Evolutionary conservation across 2,797 vertebrate species (phyloP).

Genomic region (Sciurus carolinensis): DNA sequence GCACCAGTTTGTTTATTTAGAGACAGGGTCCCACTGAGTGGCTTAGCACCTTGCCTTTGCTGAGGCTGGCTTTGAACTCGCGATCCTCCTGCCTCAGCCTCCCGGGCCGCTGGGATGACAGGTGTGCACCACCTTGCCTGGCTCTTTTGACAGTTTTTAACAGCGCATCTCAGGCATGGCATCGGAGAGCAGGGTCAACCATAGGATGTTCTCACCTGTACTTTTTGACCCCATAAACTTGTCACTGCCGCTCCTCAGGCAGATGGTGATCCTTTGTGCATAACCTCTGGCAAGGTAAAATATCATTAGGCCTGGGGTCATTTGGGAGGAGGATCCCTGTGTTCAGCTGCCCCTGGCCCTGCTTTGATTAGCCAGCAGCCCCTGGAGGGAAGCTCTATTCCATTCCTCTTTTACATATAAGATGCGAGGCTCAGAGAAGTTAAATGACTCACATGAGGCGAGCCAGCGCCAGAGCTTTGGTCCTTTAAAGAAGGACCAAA

Average conservation of each 20-base stretch:
- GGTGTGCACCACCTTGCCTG: rapidly evolving
- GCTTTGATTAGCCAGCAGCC: not conserved
- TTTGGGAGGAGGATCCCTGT: not conserved
- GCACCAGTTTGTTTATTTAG: too few species aligned
- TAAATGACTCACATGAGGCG: not conserved
- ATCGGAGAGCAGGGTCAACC: rapidly evolving
- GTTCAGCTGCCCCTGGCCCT: not conserved
- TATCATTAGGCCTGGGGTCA: not conserved
- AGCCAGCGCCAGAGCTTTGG: not conserved
- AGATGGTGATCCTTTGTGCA: not conserved
- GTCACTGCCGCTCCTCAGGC: not conserved
- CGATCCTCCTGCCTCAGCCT: too few species aligned
- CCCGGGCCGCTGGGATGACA: too few species aligned
- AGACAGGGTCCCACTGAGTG: too few species aligned
- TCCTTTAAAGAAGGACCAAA: constrained; percentile 37
- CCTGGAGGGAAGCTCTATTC: not conserved
- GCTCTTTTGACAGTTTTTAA: not conserved
- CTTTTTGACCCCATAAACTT: not conserved
- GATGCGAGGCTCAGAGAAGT: not conserved
- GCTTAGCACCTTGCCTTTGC: too few species aligned
- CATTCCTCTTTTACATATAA: not conserved
- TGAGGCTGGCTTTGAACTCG: too few species aligned
- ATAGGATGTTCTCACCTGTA: not conserved
- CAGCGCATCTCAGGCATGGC: not conserved
- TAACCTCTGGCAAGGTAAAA: not conserved